Percentiles rank a stretch among this genome's conserved stretches.
Evolutionary conservation across 1,140 invertebrate genomes (phyloP).

Genomic region (Microplitis demolitor): DNA sequence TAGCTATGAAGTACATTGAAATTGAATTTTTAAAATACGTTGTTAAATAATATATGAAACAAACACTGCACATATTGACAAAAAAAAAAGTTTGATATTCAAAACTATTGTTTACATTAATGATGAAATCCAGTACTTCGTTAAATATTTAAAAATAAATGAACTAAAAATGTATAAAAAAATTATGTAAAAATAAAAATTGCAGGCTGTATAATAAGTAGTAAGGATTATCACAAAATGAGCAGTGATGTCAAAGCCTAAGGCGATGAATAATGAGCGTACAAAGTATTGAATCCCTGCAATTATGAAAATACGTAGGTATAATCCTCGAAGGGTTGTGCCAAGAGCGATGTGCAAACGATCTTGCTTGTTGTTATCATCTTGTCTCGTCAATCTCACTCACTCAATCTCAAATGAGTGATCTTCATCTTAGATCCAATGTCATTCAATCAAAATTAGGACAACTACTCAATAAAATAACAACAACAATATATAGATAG

Average conservation of each 20-base stretch:
- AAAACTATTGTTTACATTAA: no score
- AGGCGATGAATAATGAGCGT: neutral
- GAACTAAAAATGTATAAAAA: neutral
- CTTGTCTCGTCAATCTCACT: neutral
- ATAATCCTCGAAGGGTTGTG: neutral
- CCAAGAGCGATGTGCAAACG: neutral
- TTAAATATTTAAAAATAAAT: neutral
- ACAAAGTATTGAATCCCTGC: slow-evolving; percentile 9
- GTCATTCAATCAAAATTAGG: slow-evolving; percentile 8
- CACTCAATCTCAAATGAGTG: slow-evolving; percentile 3
- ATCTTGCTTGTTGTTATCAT: slow-evolving; percentile 7
- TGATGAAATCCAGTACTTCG: no score
- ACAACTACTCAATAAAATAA: neutral
- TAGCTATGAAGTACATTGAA: no score
- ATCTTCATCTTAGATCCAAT: slow-evolving; percentile 4
- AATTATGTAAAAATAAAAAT: neutral
- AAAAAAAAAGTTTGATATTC: no score
- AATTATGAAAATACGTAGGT: slow-evolving; percentile 14
- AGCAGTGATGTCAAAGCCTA: neutral
- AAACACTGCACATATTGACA: no score
- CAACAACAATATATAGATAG: neutral
- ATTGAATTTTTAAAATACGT: no score
- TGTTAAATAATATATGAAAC: no score
- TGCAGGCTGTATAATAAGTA: neutral
- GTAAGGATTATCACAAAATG: neutral